Evolutionary conservation across 2,797 vertebrate genomes (phyloP), one percentile per base, ranked within the genome.

Genomic region (Eurystomus glaucurus): DNA sequence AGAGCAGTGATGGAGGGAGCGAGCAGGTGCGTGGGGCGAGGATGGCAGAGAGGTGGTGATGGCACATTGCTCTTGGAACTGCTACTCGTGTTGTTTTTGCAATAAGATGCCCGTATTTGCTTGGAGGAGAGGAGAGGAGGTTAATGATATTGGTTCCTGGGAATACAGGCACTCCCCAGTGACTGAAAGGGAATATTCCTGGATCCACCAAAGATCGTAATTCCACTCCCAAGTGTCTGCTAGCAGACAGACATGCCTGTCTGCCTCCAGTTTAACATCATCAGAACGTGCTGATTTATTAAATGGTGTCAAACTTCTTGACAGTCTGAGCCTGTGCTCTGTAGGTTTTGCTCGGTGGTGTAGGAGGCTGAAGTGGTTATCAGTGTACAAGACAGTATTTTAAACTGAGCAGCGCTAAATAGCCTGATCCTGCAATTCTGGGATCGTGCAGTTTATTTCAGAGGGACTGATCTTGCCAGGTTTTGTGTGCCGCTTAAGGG

Each of bases 81-180:
- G 62, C 88, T 65, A 22, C 96, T 91, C 78, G 10, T 97, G 90
- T 97, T 97, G 85, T 64, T 94, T 96, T 97, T 95, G 97, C 96
- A 98, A 97, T 31, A 51, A 58, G 86, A 97, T 85, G 90, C 97
- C 82, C 5, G 3, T 86, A 57, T 92, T 96, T 95, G 43, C 88
- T 85, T 8, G 20, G 84, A 90, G 85, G 45, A 85, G 85, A 90
- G 88, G 85, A 95, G 96, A 69, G 61, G 69, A 98, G 95, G 93
- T 95, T 94, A 95, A 58, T 33, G 91, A 55, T 92, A 85, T 61
- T 39, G 1, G 85, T 97, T 96, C 85, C 96, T 96, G 93, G 93
- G 95, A 97, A 96, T 51, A 65, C 82, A 93, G 81, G 69, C 93
- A 86, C 94, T 95, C 89, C 93, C 88, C 37, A 31, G 51, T 29